A percentile compares a stretch with the other conserved stretches of the same genome.
phyloP scores from a whole-genome alignment of 2,888 invertebrate genomes.

The Phortica okadai region DNA sequence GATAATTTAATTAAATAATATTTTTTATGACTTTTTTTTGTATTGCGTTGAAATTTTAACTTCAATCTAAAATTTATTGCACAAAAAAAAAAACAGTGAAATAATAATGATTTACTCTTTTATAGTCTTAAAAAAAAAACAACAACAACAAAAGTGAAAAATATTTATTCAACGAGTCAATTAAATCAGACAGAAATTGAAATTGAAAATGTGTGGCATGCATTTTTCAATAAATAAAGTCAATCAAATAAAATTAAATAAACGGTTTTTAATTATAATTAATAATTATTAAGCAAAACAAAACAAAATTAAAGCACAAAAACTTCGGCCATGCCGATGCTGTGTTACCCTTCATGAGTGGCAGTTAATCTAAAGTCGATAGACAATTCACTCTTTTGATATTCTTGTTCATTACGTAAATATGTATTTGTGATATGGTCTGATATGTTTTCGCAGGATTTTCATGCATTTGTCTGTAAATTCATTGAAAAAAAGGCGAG shows the following conservation, averaged over 20 bases:
- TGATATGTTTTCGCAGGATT: no score
- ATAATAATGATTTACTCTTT: not conserved
- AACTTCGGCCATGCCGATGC: slow-evolving; percentile 1
- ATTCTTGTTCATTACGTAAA: no score
- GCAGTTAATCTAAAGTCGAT: not conserved
- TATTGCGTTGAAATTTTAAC: not conserved
- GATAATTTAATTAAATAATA: slow-evolving; percentile 26
- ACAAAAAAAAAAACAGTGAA: not conserved
- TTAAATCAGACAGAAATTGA: slow-evolving; percentile 28
- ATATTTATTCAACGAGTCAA: slow-evolving; percentile 25
- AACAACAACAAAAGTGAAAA: not conserved
- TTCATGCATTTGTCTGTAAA: no score
- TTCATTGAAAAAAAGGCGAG: no score
- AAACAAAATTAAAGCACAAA: slow-evolving; percentile 10
- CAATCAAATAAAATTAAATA: slow-evolving; percentile 11
- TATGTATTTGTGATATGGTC: no score
- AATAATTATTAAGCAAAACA: slow-evolving; percentile 2
- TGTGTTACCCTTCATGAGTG: slow-evolving; percentile 3
- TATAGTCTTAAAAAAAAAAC: not conserved
- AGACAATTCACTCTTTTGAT: no score
- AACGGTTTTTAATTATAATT: slow-evolving; percentile 26
- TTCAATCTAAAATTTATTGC: not conserved
- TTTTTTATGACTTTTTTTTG: not conserved
- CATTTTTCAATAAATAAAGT: slow-evolving; percentile 50
- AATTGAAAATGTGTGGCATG: slow-evolving; percentile 65